These are phyloP conservation scores for Drosophila cognata DNA, from an alignment of 2,888 invertebrate species.

Conservation along the genomic window DNA sequence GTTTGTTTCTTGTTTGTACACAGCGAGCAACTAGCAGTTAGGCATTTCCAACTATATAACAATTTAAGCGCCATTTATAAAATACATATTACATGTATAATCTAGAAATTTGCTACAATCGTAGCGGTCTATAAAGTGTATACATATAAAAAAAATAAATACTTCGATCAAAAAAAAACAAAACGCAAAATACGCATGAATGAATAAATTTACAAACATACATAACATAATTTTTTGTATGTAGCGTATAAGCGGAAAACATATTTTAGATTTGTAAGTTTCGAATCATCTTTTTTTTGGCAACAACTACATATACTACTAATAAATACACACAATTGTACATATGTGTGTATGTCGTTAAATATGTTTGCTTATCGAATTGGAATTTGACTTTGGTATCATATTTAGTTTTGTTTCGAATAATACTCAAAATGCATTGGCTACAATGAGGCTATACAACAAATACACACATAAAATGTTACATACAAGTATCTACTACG, in stretches of 20 bases:
- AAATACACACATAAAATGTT: slow-evolving; percentile 46
- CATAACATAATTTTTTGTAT: slow-evolving; percentile 18
- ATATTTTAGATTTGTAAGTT: slow-evolving; percentile 28
- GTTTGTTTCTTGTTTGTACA: slow-evolving; percentile 46
- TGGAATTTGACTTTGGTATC: slow-evolving; percentile 70
- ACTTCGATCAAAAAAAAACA: slow-evolving; percentile 53
- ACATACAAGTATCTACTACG: slow-evolving; percentile 42
- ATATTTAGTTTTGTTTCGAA: slow-evolving; percentile 42
- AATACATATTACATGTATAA: slow-evolving; percentile 46
- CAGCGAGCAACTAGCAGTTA: slow-evolving; percentile 48
- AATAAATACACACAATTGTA: slow-evolving; percentile 18
- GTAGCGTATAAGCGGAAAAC: slow-evolving; percentile 46
- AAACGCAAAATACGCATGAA: slow-evolving; percentile 38
- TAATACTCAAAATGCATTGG: slow-evolving; percentile 74
- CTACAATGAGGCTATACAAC: slow-evolving; percentile 62
- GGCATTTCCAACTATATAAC: slow-evolving; percentile 58
- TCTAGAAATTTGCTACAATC: slow-evolving; percentile 43
- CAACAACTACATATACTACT: slow-evolving; percentile 68
- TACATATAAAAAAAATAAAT: slow-evolving; percentile 63
- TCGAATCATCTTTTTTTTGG: slow-evolving; percentile 43
- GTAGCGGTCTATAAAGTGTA: slow-evolving; percentile 21
- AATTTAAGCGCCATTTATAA: slow-evolving; percentile 69
- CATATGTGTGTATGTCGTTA: slow-evolving; percentile 22
- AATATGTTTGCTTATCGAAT: slow-evolving; percentile 32
- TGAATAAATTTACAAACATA: slow-evolving; percentile 32